These are phyloP conservation scores for Sisyra terminalis DNA, from an alignment of 2,888 invertebrate species.

Conservation along the genomic window DNA sequence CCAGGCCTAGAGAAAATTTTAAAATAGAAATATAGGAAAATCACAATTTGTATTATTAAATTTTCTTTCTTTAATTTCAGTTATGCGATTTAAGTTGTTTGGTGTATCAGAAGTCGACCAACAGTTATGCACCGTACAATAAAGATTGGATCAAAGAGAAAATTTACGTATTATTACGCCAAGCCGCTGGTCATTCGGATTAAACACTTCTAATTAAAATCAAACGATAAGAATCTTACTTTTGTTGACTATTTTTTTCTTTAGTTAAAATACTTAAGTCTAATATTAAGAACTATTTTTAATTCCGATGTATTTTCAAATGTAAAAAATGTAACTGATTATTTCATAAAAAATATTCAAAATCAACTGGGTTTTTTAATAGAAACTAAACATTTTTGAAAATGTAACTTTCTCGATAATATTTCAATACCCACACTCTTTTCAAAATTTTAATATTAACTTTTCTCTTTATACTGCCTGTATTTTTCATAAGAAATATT, in stretches of 20 bases:
- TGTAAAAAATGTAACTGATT: no score
- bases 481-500: no score
- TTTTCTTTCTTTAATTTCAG: constrained; percentile 23
- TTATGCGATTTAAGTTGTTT: constrained; percentile 88
- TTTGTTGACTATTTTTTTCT: not conserved
- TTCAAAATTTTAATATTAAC: no score
- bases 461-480: no score
- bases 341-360: no score
- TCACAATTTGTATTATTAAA: not conserved
- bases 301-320: no score
- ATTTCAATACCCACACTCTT: no score
- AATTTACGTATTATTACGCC: constrained; percentile 84
- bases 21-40: not conserved
- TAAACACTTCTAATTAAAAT: constrained; percentile 9
- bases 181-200: constrained; percentile 56
- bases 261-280: not conserved
- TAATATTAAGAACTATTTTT: not conserved
- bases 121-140: constrained; percentile 95
- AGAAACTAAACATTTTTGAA: no score
- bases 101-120: constrained; percentile 89
- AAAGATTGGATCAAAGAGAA: constrained; percentile 99
- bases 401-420: no score
- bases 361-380: no score
- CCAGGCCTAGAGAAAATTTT: no score
- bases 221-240: not conserved